Percentiles rank a stretch among this genome's conserved stretches.
Conservation (phyloP, 1,140 invertebrate genomes). For the Heterodera carotae region DNA sequence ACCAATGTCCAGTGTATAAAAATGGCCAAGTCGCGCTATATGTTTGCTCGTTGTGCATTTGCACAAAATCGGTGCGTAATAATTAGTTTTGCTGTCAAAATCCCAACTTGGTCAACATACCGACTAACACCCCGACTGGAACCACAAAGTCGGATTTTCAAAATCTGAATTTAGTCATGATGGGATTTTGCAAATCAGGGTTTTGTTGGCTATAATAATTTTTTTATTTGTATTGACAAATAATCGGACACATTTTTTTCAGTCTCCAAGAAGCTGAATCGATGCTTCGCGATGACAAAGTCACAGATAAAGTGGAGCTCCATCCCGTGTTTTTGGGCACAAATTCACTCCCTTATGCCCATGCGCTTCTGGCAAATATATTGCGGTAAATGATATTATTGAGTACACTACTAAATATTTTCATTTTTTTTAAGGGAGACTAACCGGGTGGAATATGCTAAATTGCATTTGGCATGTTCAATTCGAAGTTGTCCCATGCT, state of each 20-base stretch:
- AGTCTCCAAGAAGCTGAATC: conserved; percentile 41
- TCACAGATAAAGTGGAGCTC: conserved; percentile 32
- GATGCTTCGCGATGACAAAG: conserved; percentile 27
- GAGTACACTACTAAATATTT: not conserved
- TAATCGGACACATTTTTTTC: conserved; percentile 28
- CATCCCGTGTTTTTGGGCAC: conserved; percentile 39
- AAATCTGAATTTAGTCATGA: no score
- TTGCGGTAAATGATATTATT: conserved; percentile 26
- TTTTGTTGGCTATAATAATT: conserved; percentile 7
- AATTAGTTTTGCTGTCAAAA: not conserved
- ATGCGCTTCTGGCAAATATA: conserved; percentile 40
- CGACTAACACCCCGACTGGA: no score
- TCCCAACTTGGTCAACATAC: no score
- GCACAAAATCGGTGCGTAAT: conserved; percentile 27
- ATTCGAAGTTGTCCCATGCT: conserved; percentile 26
- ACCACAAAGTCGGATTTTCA: no score
- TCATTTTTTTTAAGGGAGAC: conserved; percentile 33
- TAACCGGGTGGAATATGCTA: conserved; percentile 30
- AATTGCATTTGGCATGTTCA: conserved; percentile 5
- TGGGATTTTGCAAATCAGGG: no score
- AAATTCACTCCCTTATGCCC: conserved; percentile 32
- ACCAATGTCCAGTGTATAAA: conserved; percentile 33
- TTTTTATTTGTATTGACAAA: not conserved
- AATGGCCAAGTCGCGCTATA: conserved; percentile 35
- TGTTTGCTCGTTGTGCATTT: conserved; percentile 45